Base-by-base conservation (phyloP, 2,888 invertebrate species). In the Physocephala rufipes region DNA sequence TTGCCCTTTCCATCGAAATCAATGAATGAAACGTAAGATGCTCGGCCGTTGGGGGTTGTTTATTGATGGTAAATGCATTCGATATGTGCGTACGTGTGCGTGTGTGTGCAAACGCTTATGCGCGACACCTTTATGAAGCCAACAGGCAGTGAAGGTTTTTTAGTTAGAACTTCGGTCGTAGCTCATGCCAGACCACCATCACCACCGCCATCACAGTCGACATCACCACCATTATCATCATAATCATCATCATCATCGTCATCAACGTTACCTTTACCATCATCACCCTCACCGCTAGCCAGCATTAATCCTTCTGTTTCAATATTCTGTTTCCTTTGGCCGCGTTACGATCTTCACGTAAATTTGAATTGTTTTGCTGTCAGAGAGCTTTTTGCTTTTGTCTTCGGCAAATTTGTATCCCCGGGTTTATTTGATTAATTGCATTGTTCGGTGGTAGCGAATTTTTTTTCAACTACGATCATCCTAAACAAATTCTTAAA, bases 261-360 rank as follows among this genome's bases (percentile, higher is more conserved):
- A n/a, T n/a, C n/a, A n/a, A n/a, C n/a, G n/a, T n/a, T n/a, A n/a
- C n/a, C n/a, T n/a, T n/a, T n/a, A n/a, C n/a, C n/a, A n/a, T n/a
- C n/a, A n/a, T n/a, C n/a, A n/a, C n/a, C n/a, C n/a, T n/a, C n/a
- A 65, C 68, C 78, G 71, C 74, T 72, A 70, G 70, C 36, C 81
- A 80, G 80, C 81, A 80, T 80, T 79, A 80, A 80, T 81, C 80
- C 81, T 80, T 78, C 81, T 81, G 80, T 76, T 77, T 70, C 76
- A 21, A 7, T 19, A 28, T 36, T 36, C 5, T 13, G 21, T 7
- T 19, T 21, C 24, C 4, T 45, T 51, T 45, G 61, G 9, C 43
- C 30, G 21, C 19, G n/a, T n/a, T n/a, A n/a, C n/a, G 67, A 19
- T 67, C 16, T 21, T 59, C 61, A 61, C 68, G 36, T 61, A 47